Base-by-base conservation (phyloP, 2,113 vertebrate genomes). In the Galbula dea region DNA sequence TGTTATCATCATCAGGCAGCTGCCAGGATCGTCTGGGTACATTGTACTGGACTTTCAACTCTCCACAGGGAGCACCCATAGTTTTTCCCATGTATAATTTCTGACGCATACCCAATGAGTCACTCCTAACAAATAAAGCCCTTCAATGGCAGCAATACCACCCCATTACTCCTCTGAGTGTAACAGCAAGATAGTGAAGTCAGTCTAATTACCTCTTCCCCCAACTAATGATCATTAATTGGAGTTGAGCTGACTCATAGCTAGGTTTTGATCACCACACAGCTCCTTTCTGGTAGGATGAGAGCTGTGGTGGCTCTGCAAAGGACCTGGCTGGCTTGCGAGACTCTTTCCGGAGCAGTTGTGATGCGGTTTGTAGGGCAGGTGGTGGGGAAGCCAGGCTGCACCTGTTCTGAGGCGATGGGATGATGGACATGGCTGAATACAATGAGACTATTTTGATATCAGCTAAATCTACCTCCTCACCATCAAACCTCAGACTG, bases 221-320 rank as follows among this genome's bases (percentile, higher is more conserved):
- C 43, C 74, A 15, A 1, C 67, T 72, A 48, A 43, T 76, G 86
- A 95, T 91, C 79, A 45, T 58, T 91, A 79, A 45, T n/a, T 59
- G 88, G 82, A 52, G 86, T 54, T 59, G 73, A n/a, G 91, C 81
- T 97, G 94, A 96, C 82, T 96, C 97, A 94, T 5, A 29, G 58
- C 45, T 12, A 12, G 67, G 76, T 91, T 96, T 76, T 96, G 94
- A 93, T 90, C 71, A 91, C n/a, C 41, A 37, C 41, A 20, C 67
- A 5, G 30, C 6, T 24, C 65, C 46, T 82, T 74, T 74, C 52
- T 4, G 24, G 49, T 73, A 54, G 49, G 48, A 66, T 6, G 23
- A 94, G 82, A 90, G 88, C 80, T 21, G 41, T 32, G 0, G 36
- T 32, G 81, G 48, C 49, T 43, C 20, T 15, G 36, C 51, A 61